A percentile compares a stretch with the other conserved stretches of the same genome.
phyloP scores from a whole-genome alignment of 1,140 invertebrate genomes.

The Papilio polyxenes region DNA sequence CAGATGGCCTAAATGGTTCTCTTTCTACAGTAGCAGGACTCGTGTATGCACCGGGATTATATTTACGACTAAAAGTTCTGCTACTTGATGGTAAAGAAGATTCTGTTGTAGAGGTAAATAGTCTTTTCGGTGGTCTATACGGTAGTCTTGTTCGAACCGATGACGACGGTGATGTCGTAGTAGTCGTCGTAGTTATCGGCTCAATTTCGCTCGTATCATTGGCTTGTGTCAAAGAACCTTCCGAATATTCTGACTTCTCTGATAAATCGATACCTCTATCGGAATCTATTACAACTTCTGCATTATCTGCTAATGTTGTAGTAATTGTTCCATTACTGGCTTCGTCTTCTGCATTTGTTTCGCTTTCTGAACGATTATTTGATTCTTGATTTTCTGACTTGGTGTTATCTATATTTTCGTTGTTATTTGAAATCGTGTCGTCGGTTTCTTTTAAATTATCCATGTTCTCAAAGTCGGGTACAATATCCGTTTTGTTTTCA shows the following conservation, averaged over 20 bases:
- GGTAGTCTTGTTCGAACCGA: slow-evolving; percentile 64
- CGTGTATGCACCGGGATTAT: slow-evolving; percentile 76
- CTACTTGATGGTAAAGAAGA: slow-evolving; percentile 66
- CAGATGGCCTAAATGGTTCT: slow-evolving; percentile 57
- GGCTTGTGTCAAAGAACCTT: slow-evolving; percentile 8
- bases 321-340: not conserved
- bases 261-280: slow-evolving; percentile 48
- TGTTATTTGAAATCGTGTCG: not conserved
- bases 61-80: slow-evolving; percentile 77
- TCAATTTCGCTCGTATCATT: slow-evolving; percentile 35
- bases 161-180: slow-evolving; percentile 57
- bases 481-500: not conserved
- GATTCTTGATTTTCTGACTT: not conserved
- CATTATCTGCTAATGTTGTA: slow-evolving; percentile 18
- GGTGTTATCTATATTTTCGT: not conserved
- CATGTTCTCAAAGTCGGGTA: not conserved
- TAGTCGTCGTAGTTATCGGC: slow-evolving; percentile 60
- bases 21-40: slow-evolving; percentile 69
- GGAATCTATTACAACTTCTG: slow-evolving; percentile 45
- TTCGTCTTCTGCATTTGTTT: not conserved
- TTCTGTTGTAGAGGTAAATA: slow-evolving; percentile 75
- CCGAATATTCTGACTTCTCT: slow-evolving; percentile 21
- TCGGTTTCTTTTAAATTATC: not conserved
- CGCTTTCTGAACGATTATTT: too few species aligned
- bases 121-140: slow-evolving; percentile 71